Conservation (phyloP, 2,113 vertebrate species). For the Vulpes ferrilata region DNA sequence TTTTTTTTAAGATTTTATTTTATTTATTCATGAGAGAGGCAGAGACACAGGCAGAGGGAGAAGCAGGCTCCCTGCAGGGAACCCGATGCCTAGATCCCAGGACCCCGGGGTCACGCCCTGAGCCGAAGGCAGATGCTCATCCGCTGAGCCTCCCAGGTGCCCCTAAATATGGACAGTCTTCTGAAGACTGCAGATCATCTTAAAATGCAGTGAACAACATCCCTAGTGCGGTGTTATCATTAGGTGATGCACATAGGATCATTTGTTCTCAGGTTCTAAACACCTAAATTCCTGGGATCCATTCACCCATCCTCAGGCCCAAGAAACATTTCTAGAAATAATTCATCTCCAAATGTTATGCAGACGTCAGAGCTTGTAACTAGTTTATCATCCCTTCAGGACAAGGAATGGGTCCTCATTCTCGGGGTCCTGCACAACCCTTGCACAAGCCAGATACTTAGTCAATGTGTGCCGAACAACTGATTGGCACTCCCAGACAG, state of each 20-base stretch:
- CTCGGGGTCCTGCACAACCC: accelerated
- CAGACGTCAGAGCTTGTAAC: background rate
- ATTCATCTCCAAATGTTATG: background rate
- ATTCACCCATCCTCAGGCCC: background rate
- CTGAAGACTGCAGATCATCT: background rate
- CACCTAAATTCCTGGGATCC: background rate
- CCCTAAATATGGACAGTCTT: background rate
- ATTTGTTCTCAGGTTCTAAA: background rate
- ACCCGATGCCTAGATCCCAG: no score
- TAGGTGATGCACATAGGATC: background rate
- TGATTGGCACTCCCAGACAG: no score
- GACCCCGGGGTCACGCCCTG: no score
- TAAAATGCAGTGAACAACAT: background rate
- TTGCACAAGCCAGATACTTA: background rate
- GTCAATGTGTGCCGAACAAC: background rate
- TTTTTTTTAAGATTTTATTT: no score
- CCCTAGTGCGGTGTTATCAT: no score
- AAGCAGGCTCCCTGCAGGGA: no score
- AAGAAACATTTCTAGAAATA: background rate
- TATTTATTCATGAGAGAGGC: no score
- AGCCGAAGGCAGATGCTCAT: no score
- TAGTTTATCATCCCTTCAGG: background rate
- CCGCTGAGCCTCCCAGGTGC: no score
- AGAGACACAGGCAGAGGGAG: no score
- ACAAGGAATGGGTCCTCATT: no score